These are phyloP conservation scores for Gari tellinella DNA, from an alignment of 2,888 invertebrate genomes.

Conservation along the genomic window DNA sequence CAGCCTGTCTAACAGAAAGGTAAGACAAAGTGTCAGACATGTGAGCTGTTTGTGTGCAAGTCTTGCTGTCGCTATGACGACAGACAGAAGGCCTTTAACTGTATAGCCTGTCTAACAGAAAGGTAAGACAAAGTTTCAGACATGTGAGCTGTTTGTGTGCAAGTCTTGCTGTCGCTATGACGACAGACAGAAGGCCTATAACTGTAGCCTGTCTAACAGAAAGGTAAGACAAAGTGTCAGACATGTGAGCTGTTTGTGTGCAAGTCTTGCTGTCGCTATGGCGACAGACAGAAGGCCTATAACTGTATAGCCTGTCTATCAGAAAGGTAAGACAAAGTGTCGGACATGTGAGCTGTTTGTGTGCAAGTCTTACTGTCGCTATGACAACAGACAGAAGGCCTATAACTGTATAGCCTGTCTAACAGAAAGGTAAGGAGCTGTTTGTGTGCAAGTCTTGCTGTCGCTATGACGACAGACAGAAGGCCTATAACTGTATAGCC, in stretches of 20 bases:
- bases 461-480: conserved; percentile 69
- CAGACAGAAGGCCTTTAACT: too few species aligned
- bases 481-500: conserved; percentile 80
- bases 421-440: too few species aligned
- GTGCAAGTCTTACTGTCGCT: conserved; percentile 81
- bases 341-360: conserved; percentile 78
- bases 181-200: too few species aligned
- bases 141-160: too few species aligned
- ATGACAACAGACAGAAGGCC: conserved; percentile 71
- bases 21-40: too few species aligned
- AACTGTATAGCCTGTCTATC: conserved; percentile 81
- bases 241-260: conserved; percentile 81
- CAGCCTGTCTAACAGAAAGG: conserved; percentile 81
- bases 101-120: too few species aligned
- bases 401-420: conserved; percentile 81
- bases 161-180: too few species aligned
- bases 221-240: conserved; percentile 79
- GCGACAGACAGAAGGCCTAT: conserved; percentile 74
- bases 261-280: conserved; percentile 79
- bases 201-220: too few species aligned
- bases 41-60: too few species aligned
- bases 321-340: conserved; percentile 82
- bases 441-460: conserved; percentile 83
- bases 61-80: too few species aligned
- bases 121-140: too few species aligned